phyloP scores from a whole-genome alignment of 2,888 invertebrate species.

The Phengaris alcon region DNA sequence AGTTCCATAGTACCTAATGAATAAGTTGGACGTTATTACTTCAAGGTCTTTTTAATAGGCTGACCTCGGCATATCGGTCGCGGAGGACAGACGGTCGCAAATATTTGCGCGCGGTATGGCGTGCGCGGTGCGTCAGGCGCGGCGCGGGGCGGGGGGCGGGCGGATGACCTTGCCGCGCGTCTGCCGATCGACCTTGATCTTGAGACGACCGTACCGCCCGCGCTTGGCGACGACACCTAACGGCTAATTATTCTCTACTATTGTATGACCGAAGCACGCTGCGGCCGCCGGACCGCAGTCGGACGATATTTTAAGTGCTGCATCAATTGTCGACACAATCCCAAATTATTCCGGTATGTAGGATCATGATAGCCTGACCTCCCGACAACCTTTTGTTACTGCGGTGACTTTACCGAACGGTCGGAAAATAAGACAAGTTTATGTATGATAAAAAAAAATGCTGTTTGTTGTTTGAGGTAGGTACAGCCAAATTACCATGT shows the following conservation, averaged over 20 bases:
- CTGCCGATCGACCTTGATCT: constrained; percentile 76
- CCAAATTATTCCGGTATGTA: constrained; percentile 2
- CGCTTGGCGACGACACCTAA: constrained; percentile 60
- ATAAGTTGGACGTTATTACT: constrained; percentile 73
- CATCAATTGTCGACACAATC: constrained; percentile 10
- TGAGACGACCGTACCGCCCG: constrained; percentile 72
- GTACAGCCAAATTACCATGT: no score
- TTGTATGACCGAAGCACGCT: constrained; percentile 17
- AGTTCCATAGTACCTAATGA: constrained; percentile 56
- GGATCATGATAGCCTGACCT: constrained; percentile 28
- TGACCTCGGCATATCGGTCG: constrained; percentile 79
- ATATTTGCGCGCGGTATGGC: constrained; percentile 72
- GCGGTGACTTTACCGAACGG: not conserved
- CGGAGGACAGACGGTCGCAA: constrained; percentile 78
- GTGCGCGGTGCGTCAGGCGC: constrained; percentile 43
- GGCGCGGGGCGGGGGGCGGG: constrained; percentile 40
- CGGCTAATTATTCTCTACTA: constrained; percentile 32
- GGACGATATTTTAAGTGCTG: constrained; percentile 3
- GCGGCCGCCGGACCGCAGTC: not conserved
- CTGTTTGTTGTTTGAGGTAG: constrained; percentile 31
- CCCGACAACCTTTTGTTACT: constrained; percentile 28
- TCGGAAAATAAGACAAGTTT: constrained; percentile 29
- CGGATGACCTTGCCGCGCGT: constrained; percentile 72
- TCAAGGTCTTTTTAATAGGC: constrained; percentile 72
- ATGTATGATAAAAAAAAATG: constrained; percentile 29